phyloP scores from a whole-genome alignment of 53 echinoderm and acorn worm species.

The Henricia sp. region DNA sequence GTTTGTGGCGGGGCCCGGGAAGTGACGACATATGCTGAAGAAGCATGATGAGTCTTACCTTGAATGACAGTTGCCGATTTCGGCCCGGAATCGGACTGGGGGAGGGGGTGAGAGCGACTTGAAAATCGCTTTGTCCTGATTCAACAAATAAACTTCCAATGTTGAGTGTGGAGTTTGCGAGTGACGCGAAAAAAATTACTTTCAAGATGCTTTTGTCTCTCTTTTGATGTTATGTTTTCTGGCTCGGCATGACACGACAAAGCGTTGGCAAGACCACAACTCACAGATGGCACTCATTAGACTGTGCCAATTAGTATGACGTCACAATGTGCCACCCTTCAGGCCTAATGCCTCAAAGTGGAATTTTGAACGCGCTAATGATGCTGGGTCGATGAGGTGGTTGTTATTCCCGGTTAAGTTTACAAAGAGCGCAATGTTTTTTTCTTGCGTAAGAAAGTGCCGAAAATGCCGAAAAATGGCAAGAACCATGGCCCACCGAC shows the following conservation, averaged over 20 bases:
- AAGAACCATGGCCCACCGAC: slow-evolving; percentile 31
- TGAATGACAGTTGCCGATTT: slow-evolving; percentile 27
- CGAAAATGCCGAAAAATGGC: slow-evolving; percentile 75
- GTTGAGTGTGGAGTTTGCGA: background rate
- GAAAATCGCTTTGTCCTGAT: background rate
- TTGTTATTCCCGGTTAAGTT: background rate
- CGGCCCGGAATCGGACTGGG: slow-evolving; percentile 35
- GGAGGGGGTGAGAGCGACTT: background rate
- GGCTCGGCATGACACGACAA: background rate
- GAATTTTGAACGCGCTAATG: background rate
- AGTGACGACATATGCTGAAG: slow-evolving; percentile 48
- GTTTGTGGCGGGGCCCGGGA: slow-evolving; percentile 17
- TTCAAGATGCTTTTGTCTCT: background rate
- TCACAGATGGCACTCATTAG: slow-evolving; percentile 18
- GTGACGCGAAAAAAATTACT: background rate
- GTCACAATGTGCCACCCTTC: slow-evolving; percentile 38
- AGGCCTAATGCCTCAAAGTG: slow-evolving; percentile 2
- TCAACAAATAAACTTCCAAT: background rate
- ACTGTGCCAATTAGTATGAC: slow-evolving; percentile 51
- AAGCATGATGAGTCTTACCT: slow-evolving; percentile 22
- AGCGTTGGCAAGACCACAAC: background rate
- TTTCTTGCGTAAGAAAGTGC: slow-evolving; percentile 29
- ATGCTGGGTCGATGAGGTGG: background rate
- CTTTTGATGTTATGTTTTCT: background rate
- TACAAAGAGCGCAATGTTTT: background rate